Base-by-base conservation (phyloP, 2,797 vertebrate genomes). In the Lateolabrax maculatus region DNA sequence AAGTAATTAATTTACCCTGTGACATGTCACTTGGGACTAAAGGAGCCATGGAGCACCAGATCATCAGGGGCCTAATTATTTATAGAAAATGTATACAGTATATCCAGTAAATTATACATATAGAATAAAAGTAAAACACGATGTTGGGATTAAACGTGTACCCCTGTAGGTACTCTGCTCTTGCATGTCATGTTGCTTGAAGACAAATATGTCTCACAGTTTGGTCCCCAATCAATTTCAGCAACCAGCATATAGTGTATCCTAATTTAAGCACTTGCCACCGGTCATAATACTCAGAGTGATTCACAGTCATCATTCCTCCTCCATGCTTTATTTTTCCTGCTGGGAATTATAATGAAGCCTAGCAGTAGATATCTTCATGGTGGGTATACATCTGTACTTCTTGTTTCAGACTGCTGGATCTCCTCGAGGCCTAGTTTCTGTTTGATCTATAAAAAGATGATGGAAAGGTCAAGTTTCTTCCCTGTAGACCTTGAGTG, bases 401-500 rank as follows among this genome's bases (percentile, higher is more conserved):
- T 71, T 81, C 71, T 48, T 74, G 60, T 80, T 67, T 77, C 53
- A 74, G 58, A 62, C 21, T 9, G 25, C 23, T 62, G 25, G 56
- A 65, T 71, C 25, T 75, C 76, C 66, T 58, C 43, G 36, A 75
- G 44, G 60, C 43, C 6, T 39, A 41, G 53, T 56, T 39, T 44
- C 60, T 75, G 69, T 75, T 68, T 81, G 75, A 87, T 77, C 36
- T 77, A 55, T 46, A 69, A 74, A 84, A 77, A 72, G 66, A 65
- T 9, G 70, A 56, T 21, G 27, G 58, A 62, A 70, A 72, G 75
- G 75, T 84, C 49, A 70, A 53, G 58, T 78, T 80, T 80, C 10
- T 58, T 58, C 55, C 66, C 73, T 31, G 5, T 29, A 52, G 68
- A 78, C 65, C 11, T 12, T 15, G 5, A 64, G 61, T 75, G 39